phyloP scores from a whole-genome alignment of 2,113 vertebrate genomes.

The Entomyzon cyanotis region DNA sequence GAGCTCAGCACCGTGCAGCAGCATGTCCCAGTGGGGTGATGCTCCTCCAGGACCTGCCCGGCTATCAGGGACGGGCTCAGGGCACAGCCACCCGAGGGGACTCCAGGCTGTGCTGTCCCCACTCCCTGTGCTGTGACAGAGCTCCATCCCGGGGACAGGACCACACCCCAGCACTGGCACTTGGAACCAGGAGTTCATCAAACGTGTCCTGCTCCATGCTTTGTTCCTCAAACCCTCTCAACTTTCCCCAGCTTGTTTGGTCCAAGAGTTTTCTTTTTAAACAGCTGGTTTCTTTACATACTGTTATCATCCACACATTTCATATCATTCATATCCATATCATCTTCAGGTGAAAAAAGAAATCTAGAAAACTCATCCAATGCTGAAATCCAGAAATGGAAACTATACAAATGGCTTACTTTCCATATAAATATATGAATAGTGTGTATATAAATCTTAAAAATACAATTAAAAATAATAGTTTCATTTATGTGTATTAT shows the following conservation, averaged over 20 bases:
- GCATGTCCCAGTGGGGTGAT: accelerated
- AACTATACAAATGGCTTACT: neutral
- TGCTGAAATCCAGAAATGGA: neutral
- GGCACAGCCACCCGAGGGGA: accelerated
- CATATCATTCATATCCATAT: too few relatives aligned
- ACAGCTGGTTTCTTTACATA: neutral
- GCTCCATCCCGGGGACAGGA: accelerated
- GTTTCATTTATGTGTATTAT: neutral
- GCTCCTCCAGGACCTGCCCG: neutral
- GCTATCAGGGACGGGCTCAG: accelerated
- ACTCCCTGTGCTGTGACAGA: accelerated
- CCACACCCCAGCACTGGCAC: accelerated
- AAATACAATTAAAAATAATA: neutral
- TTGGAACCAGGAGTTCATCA: neutral
- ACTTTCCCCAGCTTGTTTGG: neutral
- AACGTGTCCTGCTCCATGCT: accelerated
- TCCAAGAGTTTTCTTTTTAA: neutral
- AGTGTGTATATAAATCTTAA: neutral
- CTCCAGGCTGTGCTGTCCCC: neutral
- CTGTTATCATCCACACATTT: neutral
- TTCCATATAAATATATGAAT: neutral
- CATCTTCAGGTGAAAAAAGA: neutral
- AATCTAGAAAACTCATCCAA: neutral
- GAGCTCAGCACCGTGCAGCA: accelerated
- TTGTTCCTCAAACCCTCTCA: neutral